These are phyloP conservation scores for Lamellibrachia luymesi DNA, from an alignment of 1,140 invertebrate genomes.

Conservation along the genomic window DNA sequence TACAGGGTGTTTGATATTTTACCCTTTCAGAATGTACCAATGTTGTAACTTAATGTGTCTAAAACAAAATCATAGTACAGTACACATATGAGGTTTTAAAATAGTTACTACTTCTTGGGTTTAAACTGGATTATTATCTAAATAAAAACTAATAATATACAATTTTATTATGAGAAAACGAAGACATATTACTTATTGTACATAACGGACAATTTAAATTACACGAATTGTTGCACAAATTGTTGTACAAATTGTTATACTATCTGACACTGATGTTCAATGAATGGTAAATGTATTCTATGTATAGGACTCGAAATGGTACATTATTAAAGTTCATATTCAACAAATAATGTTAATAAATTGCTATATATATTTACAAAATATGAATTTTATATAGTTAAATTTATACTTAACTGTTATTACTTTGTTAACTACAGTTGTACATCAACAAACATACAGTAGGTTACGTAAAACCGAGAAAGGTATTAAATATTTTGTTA, in stretches of 20 bases:
- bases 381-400: background rate
- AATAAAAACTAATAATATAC: background rate
- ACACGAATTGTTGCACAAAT: background rate
- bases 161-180: background rate
- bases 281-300: background rate
- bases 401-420: background rate
- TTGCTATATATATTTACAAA: background rate
- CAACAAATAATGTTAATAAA: background rate
- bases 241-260: background rate
- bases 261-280: background rate
- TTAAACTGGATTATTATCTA: background rate
- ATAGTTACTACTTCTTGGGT: background rate
- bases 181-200: background rate
- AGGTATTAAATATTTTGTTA: background rate
- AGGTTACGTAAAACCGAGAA: background rate
- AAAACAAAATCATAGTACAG: too few relatives aligned
- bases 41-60: too few relatives aligned
- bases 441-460: background rate
- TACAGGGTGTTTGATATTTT: too few relatives aligned
- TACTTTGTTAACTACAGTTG: background rate
- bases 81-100: background rate
- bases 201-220: background rate
- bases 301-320: background rate
- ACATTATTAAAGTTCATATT: background rate
- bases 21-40: too few relatives aligned